A percentile compares a stretch with the other conserved stretches of the same genome.
These are phyloP conservation scores for Sander vitreus DNA, from an alignment of 2,113 vertebrate genomes.

Conservation along the genomic window DNA sequence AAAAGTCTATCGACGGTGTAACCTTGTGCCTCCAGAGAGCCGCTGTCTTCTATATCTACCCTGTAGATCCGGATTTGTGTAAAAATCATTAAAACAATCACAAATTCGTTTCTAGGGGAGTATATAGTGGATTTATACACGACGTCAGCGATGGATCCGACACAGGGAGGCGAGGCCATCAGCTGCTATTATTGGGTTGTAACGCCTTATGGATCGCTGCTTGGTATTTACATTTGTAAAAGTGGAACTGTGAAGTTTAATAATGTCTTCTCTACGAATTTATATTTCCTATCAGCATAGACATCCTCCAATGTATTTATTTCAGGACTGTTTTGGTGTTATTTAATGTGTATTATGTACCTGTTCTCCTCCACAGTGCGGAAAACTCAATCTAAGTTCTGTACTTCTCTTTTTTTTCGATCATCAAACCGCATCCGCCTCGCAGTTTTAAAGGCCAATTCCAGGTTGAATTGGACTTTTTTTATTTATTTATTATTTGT, in stretches of 20 bases:
- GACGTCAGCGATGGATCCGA: conserved; percentile 84
- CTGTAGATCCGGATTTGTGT: conserved; percentile 99
- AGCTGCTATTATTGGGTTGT: background rate
- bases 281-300: background rate
- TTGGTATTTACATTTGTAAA: background rate
- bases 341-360: background rate
- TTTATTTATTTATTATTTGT: conserved; percentile 57
- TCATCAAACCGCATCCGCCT: background rate
- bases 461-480: conserved; percentile 41
- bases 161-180: conserved; percentile 23
- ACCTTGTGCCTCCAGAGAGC: conserved; percentile 66
- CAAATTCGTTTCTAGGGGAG: conserved; percentile 99
- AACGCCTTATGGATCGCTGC: background rate
- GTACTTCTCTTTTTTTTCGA: conserved; percentile 13
- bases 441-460: conserved; percentile 40
- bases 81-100: conserved; percentile 90
- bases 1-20: conserved; percentile 30
- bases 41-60: conserved; percentile 98
- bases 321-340: background rate
- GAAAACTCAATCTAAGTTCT: conserved; percentile 16
- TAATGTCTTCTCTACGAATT: background rate
- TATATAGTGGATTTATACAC: conserved; percentile 99
- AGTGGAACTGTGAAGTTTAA: background rate
- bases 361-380: background rate
- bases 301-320: background rate